These are phyloP conservation scores for Butorides virescens DNA, from an alignment of 2,113 vertebrate genomes.

Conservation along the genomic window DNA sequence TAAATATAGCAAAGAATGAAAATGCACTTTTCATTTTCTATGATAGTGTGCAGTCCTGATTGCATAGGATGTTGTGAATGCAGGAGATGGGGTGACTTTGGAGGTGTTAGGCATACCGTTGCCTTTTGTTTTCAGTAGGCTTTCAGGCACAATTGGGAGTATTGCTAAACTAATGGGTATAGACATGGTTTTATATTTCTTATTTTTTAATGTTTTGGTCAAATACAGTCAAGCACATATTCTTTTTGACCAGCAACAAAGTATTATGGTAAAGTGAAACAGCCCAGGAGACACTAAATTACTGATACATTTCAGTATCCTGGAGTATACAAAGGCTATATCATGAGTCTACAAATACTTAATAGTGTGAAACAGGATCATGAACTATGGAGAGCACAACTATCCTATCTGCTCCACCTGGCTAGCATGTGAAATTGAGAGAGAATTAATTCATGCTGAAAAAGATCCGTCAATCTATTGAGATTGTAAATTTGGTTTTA, in stretches of 20 bases:
- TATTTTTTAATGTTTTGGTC: not conserved
- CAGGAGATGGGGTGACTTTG: not conserved
- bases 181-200: not conserved
- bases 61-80: not conserved
- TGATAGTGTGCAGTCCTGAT: not conserved
- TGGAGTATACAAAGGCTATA: not conserved
- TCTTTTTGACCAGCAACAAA: not conserved
- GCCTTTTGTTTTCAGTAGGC: not conserved
- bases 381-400: not conserved
- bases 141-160: not conserved
- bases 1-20: not conserved
- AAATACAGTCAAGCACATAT: not conserved
- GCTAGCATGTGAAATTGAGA: not conserved
- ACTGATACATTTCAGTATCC: not conserved
- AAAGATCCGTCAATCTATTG: not conserved
- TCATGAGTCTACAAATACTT: not conserved
- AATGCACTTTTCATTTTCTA: not conserved
- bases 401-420: not conserved
- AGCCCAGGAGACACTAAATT: not conserved
- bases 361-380: not conserved
- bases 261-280: not conserved
- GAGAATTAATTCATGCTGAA: not conserved
- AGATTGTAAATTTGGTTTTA: not conserved
- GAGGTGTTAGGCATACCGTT: not conserved
- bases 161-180: not conserved